Evolutionary conservation across 2,888 invertebrate species (phyloP).

Genomic region (Heliconius ismenius): DNA sequence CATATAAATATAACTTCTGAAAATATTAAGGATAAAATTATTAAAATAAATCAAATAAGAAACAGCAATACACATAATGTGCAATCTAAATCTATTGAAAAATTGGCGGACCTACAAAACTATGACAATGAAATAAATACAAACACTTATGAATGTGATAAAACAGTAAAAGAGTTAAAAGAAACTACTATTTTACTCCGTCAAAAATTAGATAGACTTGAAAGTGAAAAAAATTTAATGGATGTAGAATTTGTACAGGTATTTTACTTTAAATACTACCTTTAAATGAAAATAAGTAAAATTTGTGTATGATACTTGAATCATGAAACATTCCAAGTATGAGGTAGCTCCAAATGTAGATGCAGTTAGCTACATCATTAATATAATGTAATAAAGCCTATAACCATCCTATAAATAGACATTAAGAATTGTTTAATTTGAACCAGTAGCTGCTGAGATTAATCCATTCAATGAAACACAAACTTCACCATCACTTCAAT

Average conservation of each 20-base stretch:
- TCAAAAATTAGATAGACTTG: slow-evolving; percentile 68
- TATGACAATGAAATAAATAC: slow-evolving; percentile 34
- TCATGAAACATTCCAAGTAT: too few relatives aligned
- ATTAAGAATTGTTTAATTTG: background rate
- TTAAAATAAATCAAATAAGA: slow-evolving; percentile 49
- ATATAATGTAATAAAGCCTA: too few relatives aligned
- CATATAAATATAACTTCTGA: slow-evolving; percentile 48
- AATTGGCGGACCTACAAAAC: slow-evolving; percentile 1
- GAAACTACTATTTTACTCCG: slow-evolving; percentile 67
- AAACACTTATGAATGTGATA: slow-evolving; percentile 50
- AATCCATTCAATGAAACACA: background rate
- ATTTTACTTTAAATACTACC: background rate
- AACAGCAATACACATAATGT: slow-evolving; percentile 21
- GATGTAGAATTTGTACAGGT: slow-evolving; percentile 73
- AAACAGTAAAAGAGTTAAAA: slow-evolving; percentile 70
- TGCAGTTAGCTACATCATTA: too few relatives aligned
- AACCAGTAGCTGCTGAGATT: background rate
- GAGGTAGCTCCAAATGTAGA: too few relatives aligned
- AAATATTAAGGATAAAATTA: slow-evolving; percentile 53
- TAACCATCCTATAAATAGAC: background rate
- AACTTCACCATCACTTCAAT: background rate
- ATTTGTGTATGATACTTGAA: too few relatives aligned
- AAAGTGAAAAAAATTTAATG: slow-evolving; percentile 72
- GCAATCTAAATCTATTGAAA: slow-evolving; percentile 22
- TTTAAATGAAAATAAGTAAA: background rate